Evolutionary conservation across 1,140 invertebrate species (phyloP), one percentile per base, ranked within the genome.

Genomic region (Dreissena rostriformis): DNA sequence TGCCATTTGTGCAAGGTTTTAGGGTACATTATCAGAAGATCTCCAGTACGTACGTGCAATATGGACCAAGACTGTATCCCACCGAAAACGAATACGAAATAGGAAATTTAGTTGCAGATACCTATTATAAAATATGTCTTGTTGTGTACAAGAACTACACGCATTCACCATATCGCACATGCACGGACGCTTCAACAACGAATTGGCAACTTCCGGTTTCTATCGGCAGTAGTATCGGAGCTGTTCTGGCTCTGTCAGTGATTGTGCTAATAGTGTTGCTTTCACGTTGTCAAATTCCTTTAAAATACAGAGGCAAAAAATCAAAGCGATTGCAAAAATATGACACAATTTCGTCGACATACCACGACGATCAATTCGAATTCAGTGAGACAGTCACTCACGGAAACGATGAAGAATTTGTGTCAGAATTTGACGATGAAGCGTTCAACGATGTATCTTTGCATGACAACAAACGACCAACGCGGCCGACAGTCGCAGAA

Each of bases 201-300:
- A 90, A 87, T 82, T 92, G 91, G 91, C 88, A 91, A 67, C 88
- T 92, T 24, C 91, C 91, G n/a, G 91, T 92, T n/a, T 91, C 91
- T 29, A 88, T 92, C 29, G 91, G 91, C 26, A 91, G 91, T 82
- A 92, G 91, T 72, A 90, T 92, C 26, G 91, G 91, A 0, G 91
- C 91, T 15, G 79, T 92, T 0, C 81, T 92, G 26, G 91, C 91
- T 17, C 86, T 92, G 0, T 90, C 89, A 14, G 88, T 92, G 74
- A 92, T 92, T 26, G 91, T 92, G 10, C 74, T 91, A 12, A 90
- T 92, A 49, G 91, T 92, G 15, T 78, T 92, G 29, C 81, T 92
- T 11, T 88, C 91, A 8, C 85, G 91, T 28, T 92, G 91, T 75
- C 87, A 89, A 0, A 82, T 86, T 14, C 72, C 87, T 10, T 70